A percentile compares a stretch with the other conserved stretches of the same genome.
Conservation (phyloP, 2,888 invertebrate species). For the Serrognathus titanus region DNA sequence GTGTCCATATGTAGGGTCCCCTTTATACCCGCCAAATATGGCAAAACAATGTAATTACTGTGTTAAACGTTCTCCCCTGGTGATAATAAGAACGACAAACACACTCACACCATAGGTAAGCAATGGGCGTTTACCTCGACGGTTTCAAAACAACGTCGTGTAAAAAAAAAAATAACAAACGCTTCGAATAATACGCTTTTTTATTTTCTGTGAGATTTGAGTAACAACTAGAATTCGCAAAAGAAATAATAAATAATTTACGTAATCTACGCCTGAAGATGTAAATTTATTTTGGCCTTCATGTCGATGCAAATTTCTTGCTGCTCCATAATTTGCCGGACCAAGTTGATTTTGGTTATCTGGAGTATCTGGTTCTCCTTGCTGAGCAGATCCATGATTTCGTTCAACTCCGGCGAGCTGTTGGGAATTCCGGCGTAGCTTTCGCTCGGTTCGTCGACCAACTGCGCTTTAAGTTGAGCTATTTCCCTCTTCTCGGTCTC, state of each 20-base stretch:
- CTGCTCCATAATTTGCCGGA: constrained; percentile 47
- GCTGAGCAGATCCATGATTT: constrained; percentile 43
- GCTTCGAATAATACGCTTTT: too few species aligned
- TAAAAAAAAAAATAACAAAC: too few species aligned
- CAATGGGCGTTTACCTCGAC: too few species aligned
- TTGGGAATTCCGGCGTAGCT: constrained; percentile 20
- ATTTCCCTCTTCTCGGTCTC: constrained; percentile 72
- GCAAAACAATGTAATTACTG: too few species aligned
- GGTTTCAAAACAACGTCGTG: too few species aligned
- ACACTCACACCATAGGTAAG: too few species aligned
- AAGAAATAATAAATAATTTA: not conserved
- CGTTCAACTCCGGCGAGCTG: constrained; percentile 35
- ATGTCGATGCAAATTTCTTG: constrained; percentile 47
- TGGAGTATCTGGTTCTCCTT: constrained; percentile 49
- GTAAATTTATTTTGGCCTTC: constrained; percentile 32
- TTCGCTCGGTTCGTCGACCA: constrained; percentile 16
- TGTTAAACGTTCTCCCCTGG: too few species aligned
- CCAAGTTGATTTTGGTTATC: constrained; percentile 48
- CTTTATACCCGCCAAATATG: too few species aligned
- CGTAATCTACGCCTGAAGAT: not conserved
- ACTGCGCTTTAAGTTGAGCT: constrained; percentile 35
- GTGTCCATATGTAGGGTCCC: too few species aligned
- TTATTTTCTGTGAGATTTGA: too few species aligned
- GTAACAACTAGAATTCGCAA: too few species aligned
- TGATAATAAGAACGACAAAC: too few species aligned